phyloP scores from a whole-genome alignment of 30 jellyfish, hydroid and myxozoan species.

The Pelagia noctiluca region DNA sequence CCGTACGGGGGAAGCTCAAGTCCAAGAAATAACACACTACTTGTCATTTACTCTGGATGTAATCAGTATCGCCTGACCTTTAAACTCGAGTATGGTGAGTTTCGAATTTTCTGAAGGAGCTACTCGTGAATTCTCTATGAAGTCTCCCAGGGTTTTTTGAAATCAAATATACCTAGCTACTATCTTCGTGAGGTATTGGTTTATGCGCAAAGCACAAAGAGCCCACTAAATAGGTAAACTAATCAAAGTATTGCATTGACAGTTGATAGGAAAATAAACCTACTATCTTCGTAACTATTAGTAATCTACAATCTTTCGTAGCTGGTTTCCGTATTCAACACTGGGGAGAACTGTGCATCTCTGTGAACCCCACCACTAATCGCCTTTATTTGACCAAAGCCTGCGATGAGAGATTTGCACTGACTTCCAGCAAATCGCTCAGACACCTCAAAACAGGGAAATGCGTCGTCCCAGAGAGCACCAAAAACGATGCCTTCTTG shows the following conservation, averaged over 20 bases:
- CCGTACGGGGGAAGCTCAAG: conserved; percentile 20
- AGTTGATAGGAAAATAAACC: too few species aligned
- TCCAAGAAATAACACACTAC: conserved; percentile 12
- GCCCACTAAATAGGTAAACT: neutral
- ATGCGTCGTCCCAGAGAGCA: conserved; percentile 21
- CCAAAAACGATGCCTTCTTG: neutral
- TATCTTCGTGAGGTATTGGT: neutral
- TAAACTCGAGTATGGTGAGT: conserved; percentile 32
- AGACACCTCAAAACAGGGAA: conserved; percentile 25
- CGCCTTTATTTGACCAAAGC: conserved; percentile 6
- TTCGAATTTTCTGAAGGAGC: neutral
- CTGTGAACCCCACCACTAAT: neutral
- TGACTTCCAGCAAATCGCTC: conserved; percentile 1
- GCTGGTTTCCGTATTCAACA: conserved; percentile 11
- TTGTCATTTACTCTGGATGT: conserved; percentile 48
- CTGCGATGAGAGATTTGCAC: conserved; percentile 22
- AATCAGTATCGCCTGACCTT: conserved; percentile 26
- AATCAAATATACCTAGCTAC: neutral
- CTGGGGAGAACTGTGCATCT: conserved; percentile 19
- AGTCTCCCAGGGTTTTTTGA: neutral
- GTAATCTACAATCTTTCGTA: neutral
- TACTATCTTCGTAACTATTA: neutral
- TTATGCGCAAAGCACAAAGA: neutral
- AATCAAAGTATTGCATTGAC: neutral
- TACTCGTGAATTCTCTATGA: neutral